A percentile compares a stretch with the other conserved stretches of the same genome.
Evolutionary conservation across 2,888 invertebrate species (phyloP).

Genomic region (Leucophenga montana): DNA sequence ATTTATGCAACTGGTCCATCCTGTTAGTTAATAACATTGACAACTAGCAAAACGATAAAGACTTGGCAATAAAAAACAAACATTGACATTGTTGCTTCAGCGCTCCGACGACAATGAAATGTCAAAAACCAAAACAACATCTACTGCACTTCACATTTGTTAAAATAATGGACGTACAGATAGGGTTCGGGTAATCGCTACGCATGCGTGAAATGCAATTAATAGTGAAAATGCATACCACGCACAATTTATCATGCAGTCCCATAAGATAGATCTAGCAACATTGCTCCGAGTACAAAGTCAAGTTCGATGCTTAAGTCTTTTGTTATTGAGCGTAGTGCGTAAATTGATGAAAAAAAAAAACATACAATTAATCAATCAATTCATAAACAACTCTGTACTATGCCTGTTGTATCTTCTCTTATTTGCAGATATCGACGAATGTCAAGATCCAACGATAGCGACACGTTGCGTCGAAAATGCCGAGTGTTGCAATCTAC

Average conservation of each 20-base stretch:
- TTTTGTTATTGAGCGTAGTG: neutral
- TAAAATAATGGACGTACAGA: neutral
- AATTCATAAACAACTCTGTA: neutral
- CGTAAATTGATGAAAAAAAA: neutral
- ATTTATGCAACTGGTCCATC: constrained; percentile 63
- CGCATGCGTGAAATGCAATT: constrained; percentile 60
- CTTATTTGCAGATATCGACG: constrained; percentile 85
- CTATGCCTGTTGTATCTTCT: too few species aligned
- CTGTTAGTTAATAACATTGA: constrained; percentile 39
- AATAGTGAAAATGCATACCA: constrained; percentile 40
- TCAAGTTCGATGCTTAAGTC: constrained; percentile 28
- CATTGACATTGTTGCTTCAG: constrained; percentile 30
- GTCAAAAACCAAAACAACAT: constrained; percentile 42
- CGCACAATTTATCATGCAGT: neutral
- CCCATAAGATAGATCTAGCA: neutral
- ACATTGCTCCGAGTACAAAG: constrained; percentile 25
- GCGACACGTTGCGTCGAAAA: constrained; percentile 90
- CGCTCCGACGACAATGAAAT: constrained; percentile 58
- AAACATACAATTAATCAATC: neutral
- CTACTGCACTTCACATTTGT: neutral
- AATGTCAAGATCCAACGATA: constrained; percentile 90
- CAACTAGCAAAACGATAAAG: neutral
- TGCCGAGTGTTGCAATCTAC: constrained; percentile 95
- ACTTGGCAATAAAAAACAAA: neutral
- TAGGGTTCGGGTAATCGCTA: constrained; percentile 3